Base-by-base conservation (phyloP, 2,113 vertebrate species). In the Glareola pratincola region DNA sequence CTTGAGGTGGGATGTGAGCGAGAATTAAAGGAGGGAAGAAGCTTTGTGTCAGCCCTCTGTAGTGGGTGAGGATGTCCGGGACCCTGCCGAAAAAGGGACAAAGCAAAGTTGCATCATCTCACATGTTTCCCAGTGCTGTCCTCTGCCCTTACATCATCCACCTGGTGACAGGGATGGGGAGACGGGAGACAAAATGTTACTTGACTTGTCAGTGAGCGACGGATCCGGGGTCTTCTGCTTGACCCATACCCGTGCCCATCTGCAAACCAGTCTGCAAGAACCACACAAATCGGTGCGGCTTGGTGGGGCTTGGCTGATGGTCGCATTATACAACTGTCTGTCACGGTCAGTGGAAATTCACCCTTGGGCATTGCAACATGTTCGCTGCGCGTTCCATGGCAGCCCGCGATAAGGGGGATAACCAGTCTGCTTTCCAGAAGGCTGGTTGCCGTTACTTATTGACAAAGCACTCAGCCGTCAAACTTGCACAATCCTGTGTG, bases 361-460 rank as follows among this genome's bases (percentile, higher is more conserved):
- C 71, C 93, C 57, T 32, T 7, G 57, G 62, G 73, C 73, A 62
- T 84, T 96, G 86, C 96, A 80, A 95, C 82, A 91, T 1, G 2
- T 43, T 68, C 23, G 0, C 36, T 51, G 50, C 27, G 30, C 39
- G 17, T 67, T 82, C 82, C 34, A 16, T 41, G n/a, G 36, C 79
- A 66, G 12, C 54, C 68, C 5, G 37, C 0, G 43, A 81, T 81
- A 69, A 81, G 69, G 56, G 86, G 89, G 64, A 62, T 29, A 14
- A 56, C 72, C n/a, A 1, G 14, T 0, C 69, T 50, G 39, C 62
- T 60, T 92, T 75, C 73, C 89, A 68, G 48, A 75, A 64, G 64
- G 74, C 64, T 92, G 69, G 41, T 3, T 36, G 62, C 43, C 53
- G 94, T 97, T 97, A 97, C 53, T 96, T 14, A 97, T 97, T 96